Conservation (phyloP, 1,140 invertebrate species). For the Eubasilissa regina region DNA sequence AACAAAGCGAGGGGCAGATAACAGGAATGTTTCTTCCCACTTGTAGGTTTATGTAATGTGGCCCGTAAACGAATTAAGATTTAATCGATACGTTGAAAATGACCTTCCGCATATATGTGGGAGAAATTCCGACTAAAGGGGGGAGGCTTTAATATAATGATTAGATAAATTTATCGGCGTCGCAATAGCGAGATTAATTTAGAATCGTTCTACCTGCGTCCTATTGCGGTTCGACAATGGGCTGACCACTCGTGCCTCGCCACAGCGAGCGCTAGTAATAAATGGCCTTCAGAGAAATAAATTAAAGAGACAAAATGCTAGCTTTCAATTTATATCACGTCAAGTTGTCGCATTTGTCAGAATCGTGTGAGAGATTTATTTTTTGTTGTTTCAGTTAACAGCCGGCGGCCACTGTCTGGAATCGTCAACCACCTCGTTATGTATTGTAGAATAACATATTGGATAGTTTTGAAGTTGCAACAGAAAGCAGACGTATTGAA, state of each 20-base stretch:
- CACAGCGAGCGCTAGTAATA: neutral
- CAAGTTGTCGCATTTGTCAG: slow-evolving; percentile 46
- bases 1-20: too few relatives aligned
- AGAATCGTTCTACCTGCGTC: neutral
- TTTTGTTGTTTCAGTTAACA: slow-evolving; percentile 8
- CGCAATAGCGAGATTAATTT: neutral
- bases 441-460: neutral
- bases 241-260: neutral
- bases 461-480: too few relatives aligned
- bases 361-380: slow-evolving; percentile 8
- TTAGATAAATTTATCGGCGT: slow-evolving; percentile 8
- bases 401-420: neutral
- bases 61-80: too few relatives aligned
- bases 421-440: neutral
- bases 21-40: too few relatives aligned
- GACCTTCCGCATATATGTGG: neutral
- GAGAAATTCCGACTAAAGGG: neutral
- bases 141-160: neutral
- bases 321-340: slow-evolving; percentile 52
- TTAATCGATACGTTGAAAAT: too few relatives aligned
- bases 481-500: too few relatives aligned
- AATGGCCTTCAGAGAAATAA: slow-evolving; percentile 46
- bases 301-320: slow-evolving; percentile 51
- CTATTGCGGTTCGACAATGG: slow-evolving; percentile 12
- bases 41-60: too few relatives aligned